A percentile compares a stretch with the other conserved stretches of the same genome.
These are phyloP conservation scores for Tuta absoluta DNA, from an alignment of 2,888 invertebrate genomes.

Conservation along the genomic window DNA sequence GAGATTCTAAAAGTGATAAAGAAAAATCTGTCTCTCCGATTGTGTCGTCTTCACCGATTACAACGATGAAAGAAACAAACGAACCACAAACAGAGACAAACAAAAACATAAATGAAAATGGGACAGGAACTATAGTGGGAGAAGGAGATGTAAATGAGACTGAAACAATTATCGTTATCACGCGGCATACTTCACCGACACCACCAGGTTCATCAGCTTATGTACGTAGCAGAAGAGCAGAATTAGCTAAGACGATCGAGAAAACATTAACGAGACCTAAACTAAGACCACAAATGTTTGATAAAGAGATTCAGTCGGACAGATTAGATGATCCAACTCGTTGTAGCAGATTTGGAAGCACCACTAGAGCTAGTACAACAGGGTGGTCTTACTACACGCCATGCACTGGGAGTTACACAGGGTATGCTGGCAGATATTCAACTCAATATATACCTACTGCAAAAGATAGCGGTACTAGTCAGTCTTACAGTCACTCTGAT, in stretches of 20 bases:
- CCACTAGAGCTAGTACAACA: constrained; percentile 81
- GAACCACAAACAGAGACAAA: constrained; percentile 38
- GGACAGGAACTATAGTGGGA: constrained; percentile 39
- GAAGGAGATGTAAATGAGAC: constrained; percentile 50
- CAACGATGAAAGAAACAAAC: constrained; percentile 44
- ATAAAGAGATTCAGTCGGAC: constrained; percentile 88
- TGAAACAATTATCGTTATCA: constrained; percentile 83
- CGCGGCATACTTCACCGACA: constrained; percentile 90
- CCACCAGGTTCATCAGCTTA: constrained; percentile 84
- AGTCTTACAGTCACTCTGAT: constrained; percentile 49
- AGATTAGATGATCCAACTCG: constrained; percentile 85
- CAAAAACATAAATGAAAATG: constrained; percentile 36
- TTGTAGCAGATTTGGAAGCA: constrained; percentile 81
- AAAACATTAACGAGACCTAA: constrained; percentile 84
- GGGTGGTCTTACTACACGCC: constrained; percentile 85
- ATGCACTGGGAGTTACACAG: constrained; percentile 63
- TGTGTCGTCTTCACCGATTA: constrained; percentile 35
- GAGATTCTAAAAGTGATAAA: constrained; percentile 44
- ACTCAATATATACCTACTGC: constrained; percentile 66
- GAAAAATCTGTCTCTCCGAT: constrained; percentile 47
- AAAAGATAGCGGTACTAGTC: constrained; percentile 50
- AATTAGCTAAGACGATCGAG: constrained; percentile 87
- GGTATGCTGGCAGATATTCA: constrained; percentile 75
- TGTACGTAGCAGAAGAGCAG: constrained; percentile 84
- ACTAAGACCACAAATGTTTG: constrained; percentile 80